Evolutionary conservation across 2,797 vertebrate species (phyloP).

Genomic region (Echiichthys vipera): DNA sequence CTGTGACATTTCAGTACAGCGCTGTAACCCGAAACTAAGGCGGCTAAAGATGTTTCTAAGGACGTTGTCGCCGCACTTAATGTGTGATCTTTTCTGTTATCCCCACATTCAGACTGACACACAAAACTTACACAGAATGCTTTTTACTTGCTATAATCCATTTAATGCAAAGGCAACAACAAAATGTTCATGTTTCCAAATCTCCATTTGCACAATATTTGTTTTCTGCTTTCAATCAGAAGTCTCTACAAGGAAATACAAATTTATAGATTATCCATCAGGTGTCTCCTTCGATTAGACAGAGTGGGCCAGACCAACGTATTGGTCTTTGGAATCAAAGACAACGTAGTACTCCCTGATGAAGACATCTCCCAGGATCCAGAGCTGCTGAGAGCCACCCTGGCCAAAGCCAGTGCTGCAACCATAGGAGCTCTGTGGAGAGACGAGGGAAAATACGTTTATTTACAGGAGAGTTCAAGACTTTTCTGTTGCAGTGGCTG

Average conservation of each 20-base stretch:
- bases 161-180: constrained; percentile 41
- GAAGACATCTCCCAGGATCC: constrained; percentile 82
- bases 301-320: constrained; percentile 66
- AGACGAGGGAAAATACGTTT: constrained; percentile 12
- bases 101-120: constrained; percentile 16
- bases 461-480: background rate
- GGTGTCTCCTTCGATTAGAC: constrained; percentile 30
- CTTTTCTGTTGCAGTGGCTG: background rate
- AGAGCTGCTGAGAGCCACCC: constrained; percentile 55
- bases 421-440: constrained; percentile 37
- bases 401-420: constrained; percentile 71
- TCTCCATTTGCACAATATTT: background rate
- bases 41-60: constrained; percentile 4
- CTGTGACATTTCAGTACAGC: constrained; percentile 63
- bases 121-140: background rate
- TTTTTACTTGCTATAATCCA: constrained; percentile 22
- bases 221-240: constrained; percentile 1
- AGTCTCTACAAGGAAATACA: background rate
- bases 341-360: constrained; percentile 76
- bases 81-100: background rate
- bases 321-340: constrained; percentile 51
- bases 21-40: background rate
- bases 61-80: background rate
- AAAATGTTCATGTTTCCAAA: constrained; percentile 21
- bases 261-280: constrained; percentile 3